Percentiles rank a stretch among this genome's conserved stretches.
Conservation (phyloP, 2,888 invertebrate genomes). For the Dryobota labecula region DNA sequence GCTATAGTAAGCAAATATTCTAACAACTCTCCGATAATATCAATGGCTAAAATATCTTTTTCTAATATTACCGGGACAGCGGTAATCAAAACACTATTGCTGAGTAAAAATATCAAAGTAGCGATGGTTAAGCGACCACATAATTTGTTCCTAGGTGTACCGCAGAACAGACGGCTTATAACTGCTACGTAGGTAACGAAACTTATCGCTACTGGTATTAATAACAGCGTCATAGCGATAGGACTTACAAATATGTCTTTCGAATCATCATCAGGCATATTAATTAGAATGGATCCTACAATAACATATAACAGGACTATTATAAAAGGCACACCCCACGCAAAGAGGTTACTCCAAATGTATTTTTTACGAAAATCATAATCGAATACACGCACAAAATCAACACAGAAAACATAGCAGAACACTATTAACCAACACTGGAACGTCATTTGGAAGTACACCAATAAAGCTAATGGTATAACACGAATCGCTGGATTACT, state of each 20-base stretch:
- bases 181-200: constrained; percentile 39
- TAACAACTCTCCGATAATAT: constrained; percentile 18
- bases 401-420: constrained; percentile 43
- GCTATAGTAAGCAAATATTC: constrained; percentile 23
- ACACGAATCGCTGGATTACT: constrained; percentile 1
- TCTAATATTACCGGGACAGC: not conserved
- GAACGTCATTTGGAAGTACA: constrained; percentile 25
- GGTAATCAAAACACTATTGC: constrained; percentile 18
- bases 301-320: constrained; percentile 26
- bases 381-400: constrained; percentile 34
- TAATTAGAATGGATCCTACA: constrained; percentile 27
- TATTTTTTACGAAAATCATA: constrained; percentile 27
- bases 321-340: constrained; percentile 31
- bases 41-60: not conserved
- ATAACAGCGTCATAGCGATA: not conserved
- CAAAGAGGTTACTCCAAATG: constrained; percentile 31
- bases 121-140: constrained; percentile 26
- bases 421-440: constrained; percentile 43
- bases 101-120: constrained; percentile 24
- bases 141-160: not conserved
- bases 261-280: constrained; percentile 17
- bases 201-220: constrained; percentile 44
- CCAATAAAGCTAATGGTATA: constrained; percentile 2
- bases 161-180: constrained; percentile 16
- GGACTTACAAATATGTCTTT: constrained; percentile 22